Evolutionary conservation across 2,888 invertebrate species (phyloP), one percentile per base, ranked within the genome.

Genomic region (Dynastes tityus): DNA sequence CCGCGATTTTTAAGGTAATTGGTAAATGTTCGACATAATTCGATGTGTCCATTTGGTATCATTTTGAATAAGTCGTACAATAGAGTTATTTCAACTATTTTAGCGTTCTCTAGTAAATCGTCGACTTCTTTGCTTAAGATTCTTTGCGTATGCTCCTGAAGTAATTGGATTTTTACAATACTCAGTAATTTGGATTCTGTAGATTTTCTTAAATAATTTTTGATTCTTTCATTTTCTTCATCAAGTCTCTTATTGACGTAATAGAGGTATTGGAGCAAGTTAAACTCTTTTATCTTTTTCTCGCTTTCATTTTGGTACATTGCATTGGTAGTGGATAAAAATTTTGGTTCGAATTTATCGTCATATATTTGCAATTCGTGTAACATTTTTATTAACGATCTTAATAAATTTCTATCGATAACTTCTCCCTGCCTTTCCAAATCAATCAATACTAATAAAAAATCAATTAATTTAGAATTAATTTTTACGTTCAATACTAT

Each of bases 1-100:
- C 99, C 99, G 89, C 95, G 95, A 91, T 95, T 96, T 94, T 98
- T 97, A 78, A 99, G 97, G 87, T 96, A 98, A 79, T 93, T 92
- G 87, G 96, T 95, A 87, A 98, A 98, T 86, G 95, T 94, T 78
- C 91, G 91, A 86, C 96, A 96, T 2, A 99, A 90, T 86, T 97
- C 95, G 11, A 90, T 91, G 49, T 96, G 93, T 2, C 98, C 99
- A 84, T 96, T 95, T 87, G 95, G 95, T 76, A 98, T 95, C 78
- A 97, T 91, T 83, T 92, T 93, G 86, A 98, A 94, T 80, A 99
- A 92, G 84, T 92, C 92, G 88, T 97, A 98, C 83, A 98, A 91
- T 68, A 97, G 91, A n/a, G 93, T 92, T 82, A 99, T 92, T 89
- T 98, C 98, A 1, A 89, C 89, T 81, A 95, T 92, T 87, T 96